Evolutionary conservation across 2,888 invertebrate genomes (phyloP), one percentile per base, ranked within the genome.

Genomic region (Petrophora chlorosata): DNA sequence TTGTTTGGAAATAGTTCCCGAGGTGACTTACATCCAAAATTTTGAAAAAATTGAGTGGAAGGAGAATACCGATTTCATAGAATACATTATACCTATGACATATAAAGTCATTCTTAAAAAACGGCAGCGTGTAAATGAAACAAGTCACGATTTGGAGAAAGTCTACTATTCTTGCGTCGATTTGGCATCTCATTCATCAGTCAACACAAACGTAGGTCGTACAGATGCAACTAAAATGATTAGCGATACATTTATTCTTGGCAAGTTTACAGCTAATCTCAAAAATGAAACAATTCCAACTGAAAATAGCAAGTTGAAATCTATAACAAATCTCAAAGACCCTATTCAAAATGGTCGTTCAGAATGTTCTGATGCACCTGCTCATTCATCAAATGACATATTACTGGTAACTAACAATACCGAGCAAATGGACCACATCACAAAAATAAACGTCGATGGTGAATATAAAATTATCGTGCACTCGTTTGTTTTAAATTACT

Each of bases 131-230:
- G 32, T 58, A 12, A 45, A 61, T 19, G 14, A 35, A 15, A 47
- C 34, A 8, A 14, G 56, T 5, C 23, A 55, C 8, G 33, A 53
- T 32, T 23, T 40, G n/a, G 57, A 70, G n/a, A 82, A 77, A 57
- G 66, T 70, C 1, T 88, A 85, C 59, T 77, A 88, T 59, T 89
- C 89, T 1, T 88, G 89, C 52, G 78, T 89, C 8, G 89, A 88
- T 65, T 72, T 80, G 23, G 54, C 73, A 9, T 55, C 63, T 9
- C 48, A 59, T 7, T 67, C 64, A 16, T 71, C 78, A 17, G 52
- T 65, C 12, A 64, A 56, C 19, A 30, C 64, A 29, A 59, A 71
- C 23, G 38, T 67, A 16, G 70, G 54, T 10, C 71, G 71, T 12
- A 76, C 74, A 10, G 76, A 82, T 57, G 47, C 79, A 1, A 56